Base-by-base conservation (phyloP, 2,888 invertebrate species). In the Herminia tarsipennalis region DNA sequence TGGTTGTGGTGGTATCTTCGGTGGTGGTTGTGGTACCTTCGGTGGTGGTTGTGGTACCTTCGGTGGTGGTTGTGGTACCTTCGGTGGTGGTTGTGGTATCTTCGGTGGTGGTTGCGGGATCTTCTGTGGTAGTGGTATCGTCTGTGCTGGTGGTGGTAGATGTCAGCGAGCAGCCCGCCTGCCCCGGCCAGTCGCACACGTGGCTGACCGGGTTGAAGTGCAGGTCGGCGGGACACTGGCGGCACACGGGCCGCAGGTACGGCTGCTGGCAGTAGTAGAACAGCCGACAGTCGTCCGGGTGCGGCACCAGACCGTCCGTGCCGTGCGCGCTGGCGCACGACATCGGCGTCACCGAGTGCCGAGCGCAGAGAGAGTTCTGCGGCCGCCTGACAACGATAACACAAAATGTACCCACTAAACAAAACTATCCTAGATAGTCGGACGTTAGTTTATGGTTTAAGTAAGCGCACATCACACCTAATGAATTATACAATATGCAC, bases 221-320 rank as follows among this genome's bases (percentile, higher is more conserved):
- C 32, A 78, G 62, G 16, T 56, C 54, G 20, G 57, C 60, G 13
- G 78, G 76, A 43, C 78, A 77, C 35, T 59, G 57, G 38, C 73
- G 68, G 63, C 78, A 78, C 3, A 69, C 27, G 14, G 78, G 68
- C 9, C 44, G 38, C 9, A 24, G 10, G 8, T 9, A 3, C 3
- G 24, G 24, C 3, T 10, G 10, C 12, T 3, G 13, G 21, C 33
- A 33, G 13, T 21, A 9, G 13, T 33, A 33, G 8, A 33, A 33
- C 12, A 33, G 8, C 12, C 18, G 6, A 13, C 21, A 33, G 21
- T 33, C 13, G 13, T 20, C 33, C 5, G 33, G 20, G 20, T 33
- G 33, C 1, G 33, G 33, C 12, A 33, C 10, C 21, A 33, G 33
- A 0, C 12, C 10, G 6, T 21, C 33, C 13, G n/a, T 3, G 8